Base-by-base conservation (phyloP, 2,888 invertebrate genomes). In the Flexamia atlantica region DNA sequence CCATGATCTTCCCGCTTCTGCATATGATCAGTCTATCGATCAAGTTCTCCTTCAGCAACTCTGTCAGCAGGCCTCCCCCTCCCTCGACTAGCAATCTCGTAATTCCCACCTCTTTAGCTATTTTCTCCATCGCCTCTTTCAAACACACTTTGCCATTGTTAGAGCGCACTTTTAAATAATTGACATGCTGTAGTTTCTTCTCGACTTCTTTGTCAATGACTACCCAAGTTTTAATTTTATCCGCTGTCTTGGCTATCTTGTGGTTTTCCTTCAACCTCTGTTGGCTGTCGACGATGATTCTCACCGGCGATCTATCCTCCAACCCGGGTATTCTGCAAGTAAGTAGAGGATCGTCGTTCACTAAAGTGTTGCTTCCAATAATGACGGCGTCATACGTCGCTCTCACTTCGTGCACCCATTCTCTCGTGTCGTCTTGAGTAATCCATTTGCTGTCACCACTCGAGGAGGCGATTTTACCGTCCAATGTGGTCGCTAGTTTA, bases 401-500 rank as follows among this genome's bases (percentile, higher is more conserved):
- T 20, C 84, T 68, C 1, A 84, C 20, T 23, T 72, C 57, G 17
- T 84, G 80, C 0, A 81, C 81, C 80, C 81, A 70, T 28, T 81
- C 32, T n/a, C 84, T 64, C 14, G 84, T 81, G 40, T 81, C 81
- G 14, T 70, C 81, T 12, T 70, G 14, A 23, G 81, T 84, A 20
- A 84, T 84, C 84, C 84, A 84, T 53, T 84, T 84, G 32, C 84
- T 84, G 30, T 81, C 80, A 3, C 84, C 84, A 5, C 70, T 81
- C 32, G 40, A 32, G 1, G 53, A 25, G 17, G 84, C 84, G 3
- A 81, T 84, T 50, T 70, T 80, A 7, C 84, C 84, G 46, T 84
- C 82, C 28, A 82, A 23, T 0, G 82, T 82, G 23, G 82, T 79
- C 0, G 84, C 84, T 9, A 84, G 36, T 46, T 84, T 84, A 25